Evolutionary conservation across 2,888 invertebrate genomes (phyloP), one percentile per base, ranked within the genome.

Genomic region (Ametastegia equiseti): DNA sequence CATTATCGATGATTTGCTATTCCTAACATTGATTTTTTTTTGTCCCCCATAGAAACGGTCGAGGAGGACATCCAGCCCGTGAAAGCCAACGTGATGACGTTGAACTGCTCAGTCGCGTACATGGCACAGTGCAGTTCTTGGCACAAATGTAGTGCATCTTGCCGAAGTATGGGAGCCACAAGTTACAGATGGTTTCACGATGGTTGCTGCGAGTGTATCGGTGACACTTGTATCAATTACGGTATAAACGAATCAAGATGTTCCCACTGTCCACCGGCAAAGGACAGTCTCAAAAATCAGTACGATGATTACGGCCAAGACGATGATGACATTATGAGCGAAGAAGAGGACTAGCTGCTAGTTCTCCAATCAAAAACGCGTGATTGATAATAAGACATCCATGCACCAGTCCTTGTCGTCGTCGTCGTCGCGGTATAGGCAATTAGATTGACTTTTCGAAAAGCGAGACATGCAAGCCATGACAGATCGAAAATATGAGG

Each of bases 141-240:
- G 93, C 95, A 96, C 91, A 98, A 98, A 91, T 98, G 98, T 90
- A 95, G 95, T 86, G 94, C 94, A 73, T 95, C 96, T 33, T 98
- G 98, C 90, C 93, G 94, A 85, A 96, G 96, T 13, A 97, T 97
- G 96, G 97, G 97, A 47, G 95, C 97, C 0, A 94, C 95, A 75
- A 96, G 95, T 88, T 97, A 94, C 93, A 95, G 98, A 87, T 98
- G 98, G 98, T 98, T 98, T 92, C 97, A 98, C 91, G 97, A 98
- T 89, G 98, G 98, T 0, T 98, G 98, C 90, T 98, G 98, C 91
- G 97, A 98, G 92, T 98, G 98, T 90, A 95, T 98, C 75, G 98
- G 98, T 0, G 95, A 95, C 84, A 96, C 95, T 69, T 98, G 98
- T 90, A 94, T 97, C 84, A 97, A 97, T 90, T 98, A 97, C 91